Evolutionary conservation across 2,888 invertebrate species (phyloP), one percentile per base, ranked within the genome.

Genomic region (Oscheius sp.): DNA sequence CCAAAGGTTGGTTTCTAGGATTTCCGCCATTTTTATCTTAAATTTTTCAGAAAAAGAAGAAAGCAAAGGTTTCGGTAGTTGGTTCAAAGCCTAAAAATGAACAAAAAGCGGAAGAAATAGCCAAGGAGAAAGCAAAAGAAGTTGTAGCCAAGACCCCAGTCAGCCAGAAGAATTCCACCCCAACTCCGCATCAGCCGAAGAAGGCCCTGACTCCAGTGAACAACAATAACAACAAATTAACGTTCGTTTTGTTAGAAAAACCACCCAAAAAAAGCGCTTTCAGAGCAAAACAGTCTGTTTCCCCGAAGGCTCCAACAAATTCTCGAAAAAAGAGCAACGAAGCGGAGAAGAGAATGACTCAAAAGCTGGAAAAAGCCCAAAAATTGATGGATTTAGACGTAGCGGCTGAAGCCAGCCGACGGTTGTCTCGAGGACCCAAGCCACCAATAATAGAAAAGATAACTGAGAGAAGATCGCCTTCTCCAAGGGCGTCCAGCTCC

Each of bases 301-400:
- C 65, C 12, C 65, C 65, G 15, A 65, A 65, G 29, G 55, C 53
- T 20, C 37, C 55, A n/a, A 53, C 65, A 10, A 55, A 67, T 12
- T 53, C 25, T 17, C 12, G 52, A 46, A 68, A 68, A 37, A 61
- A 55, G 57, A 57, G 42, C 29, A 37, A 55, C 12, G 57, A 46
- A 53, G 33, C 25, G 15, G 53, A 65, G 27, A 53, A 37, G 37
- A 52, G 39, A 17, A 46, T 52, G 65, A 45, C 27, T 6, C 33
- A 55, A 17, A 55, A 34, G 12, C 17, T 66, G 31, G 57, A 57
- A 37, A 68, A 68, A 37, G 39, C 68, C 6, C 61, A 68, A 39
- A 48, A 61, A 46, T 34, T 68, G 25, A 68, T 68, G 68, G 68
- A 68, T 20, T 67, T 48, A 27, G 46, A 55, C 15, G 55, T 42